These are phyloP conservation scores for Penaeus chinensis DNA, from an alignment of 1,140 invertebrate species.

Conservation along the genomic window DNA sequence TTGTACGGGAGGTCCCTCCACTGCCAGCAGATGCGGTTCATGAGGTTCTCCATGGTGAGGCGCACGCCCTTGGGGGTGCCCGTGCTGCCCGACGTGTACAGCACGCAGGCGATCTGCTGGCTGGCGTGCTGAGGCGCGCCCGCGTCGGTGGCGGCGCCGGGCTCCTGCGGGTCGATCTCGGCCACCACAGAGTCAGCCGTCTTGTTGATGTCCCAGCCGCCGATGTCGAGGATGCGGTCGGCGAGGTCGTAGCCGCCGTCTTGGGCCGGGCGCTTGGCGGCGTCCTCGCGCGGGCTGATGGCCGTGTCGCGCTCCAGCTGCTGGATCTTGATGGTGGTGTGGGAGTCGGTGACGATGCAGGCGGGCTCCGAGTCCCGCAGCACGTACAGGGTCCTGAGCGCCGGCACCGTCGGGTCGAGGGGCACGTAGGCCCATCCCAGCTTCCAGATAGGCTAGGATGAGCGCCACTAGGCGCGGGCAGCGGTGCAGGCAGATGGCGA, in stretches of 20 bases:
- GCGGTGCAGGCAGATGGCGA: slow-evolving; percentile 77
- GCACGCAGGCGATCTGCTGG: slow-evolving; percentile 34
- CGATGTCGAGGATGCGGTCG: slow-evolving; percentile 41
- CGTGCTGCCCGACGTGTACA: slow-evolving; percentile 54
- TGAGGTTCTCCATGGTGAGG: slow-evolving; percentile 44
- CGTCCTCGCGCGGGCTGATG: background rate
- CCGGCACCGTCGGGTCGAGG: slow-evolving; percentile 81
- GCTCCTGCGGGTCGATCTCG: background rate
- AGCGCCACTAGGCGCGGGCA: slow-evolving; percentile 77
- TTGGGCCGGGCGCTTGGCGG: background rate
- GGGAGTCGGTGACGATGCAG: slow-evolving; percentile 75
- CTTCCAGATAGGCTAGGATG: slow-evolving; percentile 82
- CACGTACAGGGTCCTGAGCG: slow-evolving; percentile 80
- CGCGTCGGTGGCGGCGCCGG: background rate
- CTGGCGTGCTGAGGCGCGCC: background rate
- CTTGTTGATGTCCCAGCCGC: slow-evolving; percentile 4
- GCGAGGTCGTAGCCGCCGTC: background rate
- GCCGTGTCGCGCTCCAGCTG: slow-evolving; percentile 33
- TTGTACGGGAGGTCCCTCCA: slow-evolving; percentile 46
- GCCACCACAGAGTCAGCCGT: background rate
- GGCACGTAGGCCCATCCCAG: slow-evolving; percentile 85
- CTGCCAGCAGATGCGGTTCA: slow-evolving; percentile 53
- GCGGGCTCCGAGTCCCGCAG: slow-evolving; percentile 80
- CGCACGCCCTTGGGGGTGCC: slow-evolving; percentile 44
- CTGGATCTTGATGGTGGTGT: slow-evolving; percentile 26